Base-by-base conservation (phyloP, 2,888 invertebrate species). In the Ectropis crepuscularia region DNA sequence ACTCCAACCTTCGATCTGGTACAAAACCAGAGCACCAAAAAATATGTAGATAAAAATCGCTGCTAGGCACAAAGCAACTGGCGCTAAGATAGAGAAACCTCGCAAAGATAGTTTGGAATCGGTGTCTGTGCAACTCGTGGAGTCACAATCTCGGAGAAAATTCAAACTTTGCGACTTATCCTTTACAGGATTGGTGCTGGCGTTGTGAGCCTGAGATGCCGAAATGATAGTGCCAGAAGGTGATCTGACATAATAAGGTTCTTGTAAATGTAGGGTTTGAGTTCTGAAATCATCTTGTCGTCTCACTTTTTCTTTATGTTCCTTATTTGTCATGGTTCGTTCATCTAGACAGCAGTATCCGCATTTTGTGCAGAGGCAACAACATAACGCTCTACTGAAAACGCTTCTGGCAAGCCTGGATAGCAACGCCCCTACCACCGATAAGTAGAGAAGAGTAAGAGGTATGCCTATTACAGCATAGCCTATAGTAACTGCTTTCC, bases 1-100 rank as follows among this genome's bases (percentile, higher is more conserved):
- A 74, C 96, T 96, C 99, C 99, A 99, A 77, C 97, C 97, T 86
- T 99, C 99, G 86, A 99, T 94, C 72, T 97, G 95, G 80, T 97
- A 96, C 71, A 99, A 95, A 38, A 98, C 95, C 65, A 98, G 94
- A 0, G 98, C 98, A 6, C 99, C 99, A 58, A 98, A 95, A 74
- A 97, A 95, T 63, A 99, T 97, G 86, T 99, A 99, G 70, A 96
- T 95, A 70, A 98, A 95, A 94, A 99, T 97, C 74, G 98, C 97
- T 57, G 96, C 94, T 43, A 99, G 93, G 82, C 98, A 98, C 53
- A 99, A 94, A 57, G 96, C 93, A 54, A 99, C 96, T 5, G 99
- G 99, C 8, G 98, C 98, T 69, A 98, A 89, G 72, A 98, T 97
- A 70, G 97, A 96, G 61, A 95, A 91, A 9, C 96, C 96, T 73